Evolutionary conservation across 2,888 invertebrate species (phyloP).

Genomic region (Boloria selene): DNA sequence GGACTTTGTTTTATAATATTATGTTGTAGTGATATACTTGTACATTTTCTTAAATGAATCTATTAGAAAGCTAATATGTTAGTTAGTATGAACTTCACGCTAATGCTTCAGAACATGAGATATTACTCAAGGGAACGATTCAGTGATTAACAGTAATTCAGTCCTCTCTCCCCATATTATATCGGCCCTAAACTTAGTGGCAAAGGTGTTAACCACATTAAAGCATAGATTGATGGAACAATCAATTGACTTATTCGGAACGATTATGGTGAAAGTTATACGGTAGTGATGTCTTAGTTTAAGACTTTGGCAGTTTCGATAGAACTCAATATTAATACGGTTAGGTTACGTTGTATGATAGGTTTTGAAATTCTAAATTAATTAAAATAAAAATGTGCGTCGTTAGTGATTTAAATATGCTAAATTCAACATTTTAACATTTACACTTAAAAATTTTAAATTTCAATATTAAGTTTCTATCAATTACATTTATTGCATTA

Average conservation of each 20-base stretch:
- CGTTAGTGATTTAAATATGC: too few relatives aligned
- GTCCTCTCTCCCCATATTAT: slow-evolving; percentile 46
- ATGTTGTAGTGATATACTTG: too few relatives aligned
- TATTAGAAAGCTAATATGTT: slow-evolving; percentile 5
- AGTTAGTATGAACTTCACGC: slow-evolving; percentile 5
- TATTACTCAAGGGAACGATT: slow-evolving; percentile 38
- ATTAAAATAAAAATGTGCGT: too few relatives aligned
- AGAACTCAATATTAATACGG: too few relatives aligned
- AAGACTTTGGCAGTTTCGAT: slow-evolving; percentile 10
- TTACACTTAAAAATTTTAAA: too few relatives aligned
- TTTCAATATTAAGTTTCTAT: too few relatives aligned
- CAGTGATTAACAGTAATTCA: slow-evolving; percentile 55
- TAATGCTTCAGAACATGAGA: slow-evolving; percentile 17
- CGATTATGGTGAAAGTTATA: slow-evolving; percentile 36
- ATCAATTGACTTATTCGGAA: slow-evolving; percentile 36
- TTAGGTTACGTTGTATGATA: too few relatives aligned
- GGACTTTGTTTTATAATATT: too few relatives aligned
- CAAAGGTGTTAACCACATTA: slow-evolving; percentile 52
- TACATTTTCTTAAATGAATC: background rate
- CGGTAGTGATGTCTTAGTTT: slow-evolving; percentile 27
- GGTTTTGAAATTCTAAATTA: too few relatives aligned
- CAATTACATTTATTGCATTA: too few relatives aligned
- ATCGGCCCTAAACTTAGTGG: slow-evolving; percentile 50
- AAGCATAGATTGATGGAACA: slow-evolving; percentile 42
- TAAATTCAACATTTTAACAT: too few relatives aligned